Evolutionary conservation across 1,140 invertebrate genomes (phyloP), one percentile per base, ranked within the genome.

Genomic region (Zelostemma sp.): DNA sequence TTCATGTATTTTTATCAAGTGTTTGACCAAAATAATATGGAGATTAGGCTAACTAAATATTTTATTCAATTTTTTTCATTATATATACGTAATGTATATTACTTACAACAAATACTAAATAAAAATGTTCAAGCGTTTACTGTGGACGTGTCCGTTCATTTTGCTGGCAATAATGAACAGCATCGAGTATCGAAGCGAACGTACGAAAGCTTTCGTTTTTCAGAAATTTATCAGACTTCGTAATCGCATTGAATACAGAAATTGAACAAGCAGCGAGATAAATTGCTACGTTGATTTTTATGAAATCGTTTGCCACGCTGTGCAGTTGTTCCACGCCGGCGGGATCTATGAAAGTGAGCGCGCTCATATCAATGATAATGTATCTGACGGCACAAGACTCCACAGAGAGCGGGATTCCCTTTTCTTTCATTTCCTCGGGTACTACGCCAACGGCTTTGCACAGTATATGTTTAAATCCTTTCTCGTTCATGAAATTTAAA

Each of bases 181-280:
- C 90, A 71, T 91, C 90, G 48, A 91, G 87, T 6, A 91, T 79
- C 1, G 88, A 88, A 0, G 89, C 87, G 55, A 88, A 91, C 66
- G 85, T 86, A 38, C 79, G 78, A 40, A 86, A 83, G 33, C 72
- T 78, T 16, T 82, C 65, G 5, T 85, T 73, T 6, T 79, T 78
- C n/a, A 86, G 62, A 6, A 87, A 80, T 17, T 87, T 65, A 16
- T 86, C 81, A 66, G 86, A 89, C 72, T 86, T 88, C 15, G 81
- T 75, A 53, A 91, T 85, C 47, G 80, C 85, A 64, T 90, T 87
- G 59, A 87, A 88, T 8, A 90, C 81, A 1, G 85, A 78, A 35
- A 80, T 79, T 68, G 87, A 84, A 72, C 86, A 87, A 5, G 76
- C 83, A 0, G 85, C 85, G 1, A 90, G 76, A 28, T 87, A 87